A percentile compares a stretch with the other conserved stretches of the same genome.
Conservation (phyloP, 2,797 vertebrate species). For the Aythya fuligula region DNA sequence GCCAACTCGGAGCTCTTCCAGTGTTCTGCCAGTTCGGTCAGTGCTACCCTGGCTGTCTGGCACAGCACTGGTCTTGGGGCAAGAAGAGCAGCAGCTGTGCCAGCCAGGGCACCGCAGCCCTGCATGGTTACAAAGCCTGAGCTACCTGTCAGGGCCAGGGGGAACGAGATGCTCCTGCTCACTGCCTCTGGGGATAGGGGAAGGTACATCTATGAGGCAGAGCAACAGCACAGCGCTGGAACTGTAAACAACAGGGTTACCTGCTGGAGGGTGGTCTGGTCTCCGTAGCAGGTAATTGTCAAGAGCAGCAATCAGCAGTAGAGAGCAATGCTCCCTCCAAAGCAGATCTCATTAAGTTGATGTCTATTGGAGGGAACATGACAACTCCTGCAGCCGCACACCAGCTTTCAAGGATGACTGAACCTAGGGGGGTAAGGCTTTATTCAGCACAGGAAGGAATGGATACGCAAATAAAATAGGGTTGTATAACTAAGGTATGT, state of each 20-base stretch:
- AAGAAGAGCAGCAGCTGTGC: not conserved
- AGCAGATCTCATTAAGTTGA: constrained; percentile 19
- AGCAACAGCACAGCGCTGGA: no score
- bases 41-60: fast-evolving
- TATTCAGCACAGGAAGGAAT: constrained; percentile 40
- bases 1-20: not conserved
- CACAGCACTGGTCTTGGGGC: not conserved
- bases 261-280: not conserved
- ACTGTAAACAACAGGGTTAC: fast-evolving
- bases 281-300: not conserved
- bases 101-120: fast-evolving
- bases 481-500: not conserved
- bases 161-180: no score
- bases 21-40: not conserved
- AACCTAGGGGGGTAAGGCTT: not conserved
- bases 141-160: no score
- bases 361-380: not conserved
- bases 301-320: not conserved
- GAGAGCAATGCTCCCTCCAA: not conserved
- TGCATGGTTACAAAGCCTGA: not conserved
- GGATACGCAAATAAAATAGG: not conserved
- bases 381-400: not conserved
- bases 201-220: no score
- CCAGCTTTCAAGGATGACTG: not conserved
- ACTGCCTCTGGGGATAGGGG: no score